Conservation (phyloP, 2,113 vertebrate genomes). For the Anarhynchus alexandrinus region DNA sequence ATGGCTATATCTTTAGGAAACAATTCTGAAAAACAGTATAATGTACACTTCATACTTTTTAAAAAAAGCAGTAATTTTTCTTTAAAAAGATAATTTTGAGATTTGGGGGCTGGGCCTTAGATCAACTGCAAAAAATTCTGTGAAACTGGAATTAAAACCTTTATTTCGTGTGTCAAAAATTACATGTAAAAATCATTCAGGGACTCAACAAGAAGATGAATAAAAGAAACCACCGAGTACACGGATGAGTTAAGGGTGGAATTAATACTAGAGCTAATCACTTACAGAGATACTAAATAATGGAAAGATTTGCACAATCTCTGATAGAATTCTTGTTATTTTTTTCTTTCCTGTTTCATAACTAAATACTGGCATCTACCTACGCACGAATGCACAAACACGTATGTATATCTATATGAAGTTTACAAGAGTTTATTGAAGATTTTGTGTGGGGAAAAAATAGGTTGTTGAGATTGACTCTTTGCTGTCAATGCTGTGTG, state of each 20-base stretch:
- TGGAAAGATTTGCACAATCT: background rate
- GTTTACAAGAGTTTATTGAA: background rate
- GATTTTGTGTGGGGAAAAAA: accelerated
- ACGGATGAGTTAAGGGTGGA: background rate
- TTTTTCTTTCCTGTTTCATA: background rate
- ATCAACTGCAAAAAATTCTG: background rate
- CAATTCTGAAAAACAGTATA: background rate
- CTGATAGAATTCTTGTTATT: background rate
- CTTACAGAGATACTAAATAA: background rate
- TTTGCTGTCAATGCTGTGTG: background rate
- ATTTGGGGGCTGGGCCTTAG: accelerated
- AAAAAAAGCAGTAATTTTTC: background rate
- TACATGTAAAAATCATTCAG: background rate
- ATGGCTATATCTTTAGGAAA: background rate
- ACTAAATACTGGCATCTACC: background rate
- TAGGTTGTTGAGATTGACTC: background rate
- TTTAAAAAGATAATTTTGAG: background rate
- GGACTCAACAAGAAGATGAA: background rate
- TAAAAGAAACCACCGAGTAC: background rate
- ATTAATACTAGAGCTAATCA: background rate
- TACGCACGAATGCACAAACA: background rate
- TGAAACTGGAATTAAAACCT: background rate
- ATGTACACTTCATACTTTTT: background rate
- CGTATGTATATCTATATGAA: background rate
- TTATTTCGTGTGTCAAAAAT: background rate